These are phyloP conservation scores for Felis catus DNA, from an alignment of 2,113 vertebrate genomes.

Conservation along the genomic window F.catus_Fca126_mat1.0 CM031419.1:185780501-185781000, in stretches of 20 bases:
- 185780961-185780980: background rate
- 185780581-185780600: background rate
- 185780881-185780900: background rate
- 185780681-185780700: background rate
- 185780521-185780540: background rate
- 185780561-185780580: background rate
- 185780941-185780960: background rate
- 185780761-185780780: background rate
- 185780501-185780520: conserved; percentile 23
- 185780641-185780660: background rate
- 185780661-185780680: background rate
- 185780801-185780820: background rate
- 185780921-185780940: conserved; percentile 5
- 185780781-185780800: conserved; percentile 27
- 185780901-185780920: background rate
- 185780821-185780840: background rate
- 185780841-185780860: conserved; percentile 35
- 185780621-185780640: background rate
- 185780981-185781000: background rate
- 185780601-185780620: background rate
- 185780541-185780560: background rate
- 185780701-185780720: background rate
- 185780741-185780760: background rate
- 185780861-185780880: background rate
- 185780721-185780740: background rate